phyloP scores from a whole-genome alignment of 2,113 vertebrate genomes.

The Urocitellus parryii region DNA sequence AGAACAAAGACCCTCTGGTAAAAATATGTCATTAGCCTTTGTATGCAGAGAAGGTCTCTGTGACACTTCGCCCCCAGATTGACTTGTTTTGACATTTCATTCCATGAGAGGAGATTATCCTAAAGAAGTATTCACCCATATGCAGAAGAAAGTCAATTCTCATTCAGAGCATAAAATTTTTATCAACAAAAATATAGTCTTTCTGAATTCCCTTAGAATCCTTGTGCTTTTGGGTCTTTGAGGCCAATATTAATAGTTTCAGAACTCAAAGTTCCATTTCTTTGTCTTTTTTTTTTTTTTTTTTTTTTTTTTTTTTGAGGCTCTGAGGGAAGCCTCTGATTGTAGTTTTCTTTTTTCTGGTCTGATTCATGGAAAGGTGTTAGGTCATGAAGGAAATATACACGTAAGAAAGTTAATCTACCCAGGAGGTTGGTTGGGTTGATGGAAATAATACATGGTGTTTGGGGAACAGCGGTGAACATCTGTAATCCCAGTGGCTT shows the following conservation, averaged over 20 bases:
- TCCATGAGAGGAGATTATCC: not conserved
- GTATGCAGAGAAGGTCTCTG: not conserved
- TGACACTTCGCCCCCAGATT: not conserved
- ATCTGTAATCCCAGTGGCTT: no score
- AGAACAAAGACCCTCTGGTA: not conserved
- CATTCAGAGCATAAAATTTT: not conserved
- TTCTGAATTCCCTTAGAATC: not conserved
- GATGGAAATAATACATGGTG: not conserved
- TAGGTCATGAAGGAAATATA: not conserved
- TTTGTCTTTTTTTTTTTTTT: not conserved
- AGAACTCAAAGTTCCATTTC: not conserved
- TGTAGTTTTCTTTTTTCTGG: not conserved
- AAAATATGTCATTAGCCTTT: not conserved
- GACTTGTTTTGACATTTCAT: not conserved
- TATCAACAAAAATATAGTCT: constrained; percentile 14
- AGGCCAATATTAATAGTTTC: not conserved
- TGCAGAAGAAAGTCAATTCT: not conserved
- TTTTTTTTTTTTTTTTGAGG: not conserved
- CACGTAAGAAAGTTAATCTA: not conserved
- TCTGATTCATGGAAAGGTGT: not conserved
- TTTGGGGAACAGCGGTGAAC: no score
- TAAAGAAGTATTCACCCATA: no score
- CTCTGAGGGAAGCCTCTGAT: not conserved
- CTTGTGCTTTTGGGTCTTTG: not conserved
- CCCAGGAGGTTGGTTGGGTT: not conserved